Percentiles rank a stretch among this genome's conserved stretches.
phyloP scores from a whole-genome alignment of 2,888 invertebrate genomes.

The Erpobdella octoculata region DNA sequence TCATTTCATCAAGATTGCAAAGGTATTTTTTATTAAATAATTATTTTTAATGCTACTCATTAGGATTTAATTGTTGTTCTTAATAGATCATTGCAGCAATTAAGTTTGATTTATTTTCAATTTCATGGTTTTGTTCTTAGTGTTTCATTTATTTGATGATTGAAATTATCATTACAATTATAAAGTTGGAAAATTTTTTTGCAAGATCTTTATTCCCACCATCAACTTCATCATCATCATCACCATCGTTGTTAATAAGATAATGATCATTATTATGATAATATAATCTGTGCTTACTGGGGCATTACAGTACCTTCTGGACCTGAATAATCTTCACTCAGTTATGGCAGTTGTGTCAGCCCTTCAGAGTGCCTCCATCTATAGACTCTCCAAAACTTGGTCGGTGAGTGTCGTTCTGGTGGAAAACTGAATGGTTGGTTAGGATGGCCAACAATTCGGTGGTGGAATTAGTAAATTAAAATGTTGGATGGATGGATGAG shows the following conservation, averaged over 20 bases:
- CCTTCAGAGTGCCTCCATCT: slow-evolving; percentile 83
- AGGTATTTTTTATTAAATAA: no score
- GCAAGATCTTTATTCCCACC: no score
- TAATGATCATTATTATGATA: neutral
- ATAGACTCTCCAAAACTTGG: slow-evolving; percentile 59
- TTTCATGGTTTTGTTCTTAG: neutral
- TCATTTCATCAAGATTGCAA: slow-evolving; percentile 84
- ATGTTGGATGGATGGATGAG: neutral
- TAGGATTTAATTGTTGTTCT: neutral
- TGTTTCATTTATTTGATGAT: neutral
- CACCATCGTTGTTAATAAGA: neutral
- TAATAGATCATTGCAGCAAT: neutral
- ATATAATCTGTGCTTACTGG: no score
- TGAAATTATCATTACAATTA: no score
- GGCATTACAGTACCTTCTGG: slow-evolving; percentile 61
- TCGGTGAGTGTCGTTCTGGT: slow-evolving; percentile 45
- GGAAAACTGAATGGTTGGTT: neutral
- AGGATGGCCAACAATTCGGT: neutral
- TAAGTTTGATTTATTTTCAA: neutral
- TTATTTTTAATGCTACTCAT: neutral
- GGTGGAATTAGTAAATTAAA: neutral
- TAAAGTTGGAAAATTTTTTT: no score
- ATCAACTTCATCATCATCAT: neutral
- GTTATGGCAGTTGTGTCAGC: slow-evolving; percentile 87
- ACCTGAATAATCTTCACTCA: slow-evolving; percentile 84